These are phyloP conservation scores for Galendromus occidentalis DNA, from an alignment of 1,140 invertebrate species.

Conservation along the genomic window DNA sequence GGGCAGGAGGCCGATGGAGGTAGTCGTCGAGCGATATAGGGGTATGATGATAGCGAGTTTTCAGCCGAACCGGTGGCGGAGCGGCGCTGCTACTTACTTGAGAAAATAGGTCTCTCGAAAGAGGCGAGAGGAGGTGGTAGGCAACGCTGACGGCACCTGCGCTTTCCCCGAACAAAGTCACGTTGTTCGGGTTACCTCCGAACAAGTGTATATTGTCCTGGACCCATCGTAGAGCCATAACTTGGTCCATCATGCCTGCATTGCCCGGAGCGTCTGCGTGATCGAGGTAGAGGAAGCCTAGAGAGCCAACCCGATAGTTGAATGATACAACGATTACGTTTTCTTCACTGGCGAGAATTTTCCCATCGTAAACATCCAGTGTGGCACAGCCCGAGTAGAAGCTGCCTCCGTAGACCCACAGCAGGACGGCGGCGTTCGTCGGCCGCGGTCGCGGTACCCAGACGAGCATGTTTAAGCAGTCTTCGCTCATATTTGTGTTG, in stretches of 20 bases:
- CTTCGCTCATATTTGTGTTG: slow-evolving; percentile 72
- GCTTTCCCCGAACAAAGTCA: slow-evolving; percentile 88
- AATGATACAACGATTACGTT: slow-evolving; percentile 85
- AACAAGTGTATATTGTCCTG: slow-evolving; percentile 78
- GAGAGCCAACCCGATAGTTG: slow-evolving; percentile 75
- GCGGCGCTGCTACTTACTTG: slow-evolving; percentile 40
- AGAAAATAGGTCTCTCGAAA: slow-evolving; percentile 61
- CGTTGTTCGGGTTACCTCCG: slow-evolving; percentile 79
- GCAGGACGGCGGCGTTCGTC: slow-evolving; percentile 63
- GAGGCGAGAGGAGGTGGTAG: slow-evolving; percentile 69
- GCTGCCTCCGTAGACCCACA: slow-evolving; percentile 91
- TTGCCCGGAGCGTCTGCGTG: slow-evolving; percentile 71
- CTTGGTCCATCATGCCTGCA: slow-evolving; percentile 77
- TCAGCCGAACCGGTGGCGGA: too few species aligned
- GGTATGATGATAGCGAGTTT: too few species aligned
- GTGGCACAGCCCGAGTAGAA: slow-evolving; percentile 84
- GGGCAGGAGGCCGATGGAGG: too few species aligned
- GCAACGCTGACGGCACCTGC: slow-evolving; percentile 83
- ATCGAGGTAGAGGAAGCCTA: slow-evolving; percentile 82
- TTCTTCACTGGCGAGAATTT: slow-evolving; percentile 65
- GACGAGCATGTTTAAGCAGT: slow-evolving; percentile 91
- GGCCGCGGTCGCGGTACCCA: slow-evolving; percentile 41
- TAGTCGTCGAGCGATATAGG: too few species aligned
- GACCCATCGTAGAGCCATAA: slow-evolving; percentile 82
- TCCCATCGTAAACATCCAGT: slow-evolving; percentile 77